These are phyloP conservation scores for Syncerus caffer DNA, from an alignment of 2,797 vertebrate species.

Conservation along the genomic window DNA sequence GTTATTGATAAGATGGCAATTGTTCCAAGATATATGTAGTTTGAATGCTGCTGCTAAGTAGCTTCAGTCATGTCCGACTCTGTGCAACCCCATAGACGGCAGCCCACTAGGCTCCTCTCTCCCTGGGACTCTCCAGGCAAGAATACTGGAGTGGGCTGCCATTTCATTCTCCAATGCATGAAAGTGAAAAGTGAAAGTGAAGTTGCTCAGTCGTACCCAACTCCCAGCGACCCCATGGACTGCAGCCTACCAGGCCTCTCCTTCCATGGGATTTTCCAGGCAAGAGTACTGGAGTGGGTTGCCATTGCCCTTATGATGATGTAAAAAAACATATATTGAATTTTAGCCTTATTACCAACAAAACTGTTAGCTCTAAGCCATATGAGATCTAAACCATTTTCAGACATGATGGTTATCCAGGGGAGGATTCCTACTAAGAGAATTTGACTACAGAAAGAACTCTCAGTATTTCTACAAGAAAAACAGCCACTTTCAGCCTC, in stretches of 20 bases:
- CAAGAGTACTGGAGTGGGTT: no score
- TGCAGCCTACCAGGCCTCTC: no score
- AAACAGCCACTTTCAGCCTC: background rate
- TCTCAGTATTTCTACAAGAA: background rate
- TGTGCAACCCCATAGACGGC: no score
- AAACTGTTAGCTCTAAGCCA: background rate
- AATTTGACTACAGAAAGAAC: background rate
- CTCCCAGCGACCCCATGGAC: no score
- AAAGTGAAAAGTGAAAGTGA: no score
- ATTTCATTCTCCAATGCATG: no score
- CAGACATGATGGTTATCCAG: background rate
- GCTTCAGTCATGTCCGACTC: no score
- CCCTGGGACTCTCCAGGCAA: no score
- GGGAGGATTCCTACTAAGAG: background rate
- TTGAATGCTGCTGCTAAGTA: background rate
- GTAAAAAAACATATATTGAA: background rate
- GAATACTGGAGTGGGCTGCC: no score
- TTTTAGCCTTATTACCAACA: background rate
- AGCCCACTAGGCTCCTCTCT: no score
- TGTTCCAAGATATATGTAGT: background rate
- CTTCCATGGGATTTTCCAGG: no score
- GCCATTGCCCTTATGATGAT: background rate
- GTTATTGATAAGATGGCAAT: background rate
- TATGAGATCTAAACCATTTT: background rate
- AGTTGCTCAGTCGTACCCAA: no score